These are phyloP conservation scores for Hycleus cichorii DNA, from an alignment of 1,140 invertebrate species.

Conservation along the genomic window DNA sequence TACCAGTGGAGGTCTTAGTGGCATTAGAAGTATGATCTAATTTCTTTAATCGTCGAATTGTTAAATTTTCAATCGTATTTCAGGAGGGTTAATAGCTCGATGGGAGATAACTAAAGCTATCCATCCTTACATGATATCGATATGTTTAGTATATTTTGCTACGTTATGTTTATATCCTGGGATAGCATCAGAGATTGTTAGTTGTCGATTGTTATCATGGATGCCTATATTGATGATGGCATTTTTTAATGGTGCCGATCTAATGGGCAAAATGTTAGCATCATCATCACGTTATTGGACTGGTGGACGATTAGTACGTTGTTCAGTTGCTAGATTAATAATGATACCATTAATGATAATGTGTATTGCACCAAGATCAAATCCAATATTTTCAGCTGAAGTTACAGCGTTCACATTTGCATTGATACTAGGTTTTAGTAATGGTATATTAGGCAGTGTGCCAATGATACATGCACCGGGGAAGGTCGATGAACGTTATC, in stretches of 20 bases:
- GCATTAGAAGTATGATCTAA: neutral
- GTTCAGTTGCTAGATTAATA: slow-evolving; percentile 50
- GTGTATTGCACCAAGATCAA: slow-evolving; percentile 65
- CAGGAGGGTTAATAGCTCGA: slow-evolving; percentile 60
- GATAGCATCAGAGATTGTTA: slow-evolving; percentile 79
- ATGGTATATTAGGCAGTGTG: slow-evolving; percentile 80
- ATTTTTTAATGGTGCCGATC: slow-evolving; percentile 76
- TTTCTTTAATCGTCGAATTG: neutral
- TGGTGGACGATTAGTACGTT: slow-evolving; percentile 57
- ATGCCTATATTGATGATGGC: slow-evolving; percentile 89
- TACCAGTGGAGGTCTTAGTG: slow-evolving; percentile 16
- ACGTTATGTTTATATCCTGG: slow-evolving; percentile 84
- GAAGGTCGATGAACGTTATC: slow-evolving; percentile 67
- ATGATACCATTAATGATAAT: slow-evolving; percentile 73
- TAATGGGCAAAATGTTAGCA: slow-evolving; percentile 72
- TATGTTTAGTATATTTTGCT: slow-evolving; percentile 78
- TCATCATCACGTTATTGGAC: slow-evolving; percentile 75
- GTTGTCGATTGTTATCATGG: slow-evolving; percentile 74
- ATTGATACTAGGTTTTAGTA: slow-evolving; percentile 70
- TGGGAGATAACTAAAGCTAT: slow-evolving; percentile 72
- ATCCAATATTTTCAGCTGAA: slow-evolving; percentile 66
- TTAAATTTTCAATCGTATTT: slow-evolving; percentile 21
- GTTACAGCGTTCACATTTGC: slow-evolving; percentile 62
- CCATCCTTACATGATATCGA: slow-evolving; percentile 84
- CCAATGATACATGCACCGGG: slow-evolving; percentile 86